Conservation (phyloP, 2,797 vertebrate species). For the Dendrocincla fuliginosa region DNA sequence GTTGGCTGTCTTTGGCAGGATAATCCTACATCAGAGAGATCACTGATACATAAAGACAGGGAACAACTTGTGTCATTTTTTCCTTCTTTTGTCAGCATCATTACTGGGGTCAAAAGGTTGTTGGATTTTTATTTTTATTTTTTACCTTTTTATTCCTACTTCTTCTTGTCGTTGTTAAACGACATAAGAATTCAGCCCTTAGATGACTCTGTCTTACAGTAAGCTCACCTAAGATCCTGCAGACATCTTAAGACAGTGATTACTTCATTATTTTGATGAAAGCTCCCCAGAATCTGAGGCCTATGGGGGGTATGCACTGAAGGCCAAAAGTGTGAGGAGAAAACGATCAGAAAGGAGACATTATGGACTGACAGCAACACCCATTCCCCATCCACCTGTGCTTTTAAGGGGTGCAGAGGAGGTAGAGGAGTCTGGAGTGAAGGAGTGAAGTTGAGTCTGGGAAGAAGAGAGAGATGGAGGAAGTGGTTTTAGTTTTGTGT, state of each 20-base stretch:
- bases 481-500: background rate
- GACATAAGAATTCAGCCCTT: background rate
- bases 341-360: background rate
- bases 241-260: background rate
- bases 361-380: background rate
- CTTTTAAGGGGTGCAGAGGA: background rate
- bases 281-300: background rate
- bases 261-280: background rate
- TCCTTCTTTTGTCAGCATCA: background rate
- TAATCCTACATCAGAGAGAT: background rate
- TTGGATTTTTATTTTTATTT: background rate
- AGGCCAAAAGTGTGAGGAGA: background rate
- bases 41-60: background rate
- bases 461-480: background rate
- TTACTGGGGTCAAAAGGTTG: background rate
- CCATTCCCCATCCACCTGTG: background rate
- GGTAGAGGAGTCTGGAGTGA: background rate
- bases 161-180: background rate
- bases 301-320: fast-evolving
- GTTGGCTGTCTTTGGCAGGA: background rate
- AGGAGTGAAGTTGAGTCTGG: background rate
- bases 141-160: background rate
- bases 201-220: background rate
- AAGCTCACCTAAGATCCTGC: background rate
- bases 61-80: background rate